Evolutionary conservation across 1,140 invertebrate species (phyloP).

Genomic region (Lamellibrachia luymesi): DNA sequence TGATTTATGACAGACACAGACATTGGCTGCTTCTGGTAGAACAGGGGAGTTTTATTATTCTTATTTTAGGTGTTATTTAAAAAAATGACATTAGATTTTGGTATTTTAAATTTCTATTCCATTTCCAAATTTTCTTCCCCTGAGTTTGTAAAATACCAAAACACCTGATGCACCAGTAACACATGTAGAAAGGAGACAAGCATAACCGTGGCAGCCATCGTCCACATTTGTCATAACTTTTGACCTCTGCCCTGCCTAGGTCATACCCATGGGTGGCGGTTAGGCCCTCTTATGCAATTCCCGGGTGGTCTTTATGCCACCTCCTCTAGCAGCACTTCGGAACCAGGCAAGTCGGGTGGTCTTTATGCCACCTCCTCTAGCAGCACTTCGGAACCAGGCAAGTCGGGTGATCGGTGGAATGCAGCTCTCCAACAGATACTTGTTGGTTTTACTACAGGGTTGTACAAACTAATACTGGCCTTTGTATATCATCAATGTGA

Average conservation of each 20-base stretch:
- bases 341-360: conserved; percentile 35
- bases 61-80: no score
- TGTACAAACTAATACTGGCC: background rate
- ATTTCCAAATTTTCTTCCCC: no score
- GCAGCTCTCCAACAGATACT: background rate
- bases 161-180: no score
- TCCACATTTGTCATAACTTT: background rate
- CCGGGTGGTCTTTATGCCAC: conserved; percentile 32
- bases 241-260: conserved; percentile 21
- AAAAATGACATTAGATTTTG: no score
- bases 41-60: no score
- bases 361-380: conserved; percentile 34
- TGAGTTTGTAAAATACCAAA: no score
- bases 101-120: no score
- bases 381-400: conserved; percentile 38
- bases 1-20: no score
- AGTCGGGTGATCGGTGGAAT: conserved; percentile 22
- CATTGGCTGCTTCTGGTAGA: no score
- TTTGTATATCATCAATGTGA: background rate
- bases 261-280: conserved; percentile 36
- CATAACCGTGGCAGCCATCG: no score
- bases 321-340: conserved; percentile 37
- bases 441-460: background rate
- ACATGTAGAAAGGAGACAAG: no score
- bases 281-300: conserved; percentile 31